These are phyloP conservation scores for Eupithecia subfuscata DNA, from an alignment of 2,888 invertebrate species.

Conservation along the genomic window DNA sequence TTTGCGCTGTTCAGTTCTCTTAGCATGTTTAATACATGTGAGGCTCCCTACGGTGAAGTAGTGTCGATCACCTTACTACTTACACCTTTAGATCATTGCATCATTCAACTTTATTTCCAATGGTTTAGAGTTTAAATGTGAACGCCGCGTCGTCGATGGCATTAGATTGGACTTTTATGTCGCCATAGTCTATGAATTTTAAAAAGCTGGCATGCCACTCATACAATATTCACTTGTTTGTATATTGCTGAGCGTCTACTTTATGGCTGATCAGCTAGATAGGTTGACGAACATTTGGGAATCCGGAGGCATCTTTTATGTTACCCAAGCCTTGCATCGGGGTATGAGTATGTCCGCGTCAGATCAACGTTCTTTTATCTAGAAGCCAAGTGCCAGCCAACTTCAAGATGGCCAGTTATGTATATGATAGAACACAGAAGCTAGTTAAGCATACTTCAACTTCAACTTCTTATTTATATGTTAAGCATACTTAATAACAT, in stretches of 20 bases:
- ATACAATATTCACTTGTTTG: conserved; percentile 20
- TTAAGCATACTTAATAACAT: neutral
- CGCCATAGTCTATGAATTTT: conserved; percentile 39
- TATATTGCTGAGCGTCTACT: neutral
- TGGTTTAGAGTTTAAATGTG: conserved; percentile 29
- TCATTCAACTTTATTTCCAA: conserved; percentile 47
- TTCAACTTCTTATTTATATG: no score
- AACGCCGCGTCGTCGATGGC: conserved; percentile 4
- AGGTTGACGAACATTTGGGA: neutral
- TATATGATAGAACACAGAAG: neutral
- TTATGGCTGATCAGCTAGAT: neutral
- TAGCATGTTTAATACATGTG: conserved; percentile 73
- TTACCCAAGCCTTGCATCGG: no score
- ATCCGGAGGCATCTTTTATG: neutral
- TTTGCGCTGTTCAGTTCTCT: conserved; percentile 67
- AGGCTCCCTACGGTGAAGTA: conserved; percentile 59
- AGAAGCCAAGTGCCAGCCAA: neutral
- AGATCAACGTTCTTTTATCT: neutral
- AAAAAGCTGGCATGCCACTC: conserved; percentile 27
- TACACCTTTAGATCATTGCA: conserved; percentile 45
- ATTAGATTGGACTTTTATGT: conserved; percentile 36
- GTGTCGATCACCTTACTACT: conserved; percentile 70
- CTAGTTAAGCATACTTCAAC: neutral
- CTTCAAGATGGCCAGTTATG: neutral
- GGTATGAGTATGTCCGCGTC: neutral